Percentiles rank a stretch among this genome's conserved stretches.
Evolutionary conservation across 2,888 invertebrate species (phyloP).

Genomic region (Xanthorhoe spadicearia): DNA sequence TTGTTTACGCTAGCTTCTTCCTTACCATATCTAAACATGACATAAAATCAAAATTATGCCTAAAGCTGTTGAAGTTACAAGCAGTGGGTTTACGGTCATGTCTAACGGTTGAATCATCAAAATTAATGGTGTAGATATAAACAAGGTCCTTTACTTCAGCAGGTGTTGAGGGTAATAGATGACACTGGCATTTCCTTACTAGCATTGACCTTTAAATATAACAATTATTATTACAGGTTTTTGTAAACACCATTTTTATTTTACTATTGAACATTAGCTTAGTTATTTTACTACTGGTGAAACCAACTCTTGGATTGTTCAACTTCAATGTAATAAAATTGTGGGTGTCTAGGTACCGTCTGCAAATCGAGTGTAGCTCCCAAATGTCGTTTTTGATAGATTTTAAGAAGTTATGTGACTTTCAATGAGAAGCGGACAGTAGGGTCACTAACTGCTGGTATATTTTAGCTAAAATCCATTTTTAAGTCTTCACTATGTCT

Average conservation of each 20-base stretch:
- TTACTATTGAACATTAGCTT: neutral
- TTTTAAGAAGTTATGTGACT: too few relatives aligned
- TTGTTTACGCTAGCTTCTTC: too few relatives aligned
- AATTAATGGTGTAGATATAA: slow-evolving; percentile 25
- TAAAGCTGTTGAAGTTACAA: neutral
- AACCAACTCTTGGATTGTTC: neutral
- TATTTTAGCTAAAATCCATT: too few relatives aligned
- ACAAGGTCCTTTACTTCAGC: slow-evolving; percentile 37
- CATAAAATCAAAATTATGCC: neutral
- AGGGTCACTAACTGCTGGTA: too few relatives aligned
- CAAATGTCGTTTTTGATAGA: too few relatives aligned
- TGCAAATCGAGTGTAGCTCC: too few relatives aligned
- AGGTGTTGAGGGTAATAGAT: slow-evolving; percentile 50
- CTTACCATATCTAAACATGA: neutral
- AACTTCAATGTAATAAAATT: too few relatives aligned
- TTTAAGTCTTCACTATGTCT: too few relatives aligned
- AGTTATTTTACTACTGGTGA: too few relatives aligned
- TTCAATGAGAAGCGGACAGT: too few relatives aligned
- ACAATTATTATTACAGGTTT: slow-evolving; percentile 27
- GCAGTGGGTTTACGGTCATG: slow-evolving; percentile 8
- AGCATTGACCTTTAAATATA: slow-evolving; percentile 48
- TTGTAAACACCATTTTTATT: slow-evolving; percentile 12
- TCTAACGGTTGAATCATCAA: slow-evolving; percentile 8
- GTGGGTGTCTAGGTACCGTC: too few relatives aligned
- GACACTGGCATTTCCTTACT: slow-evolving; percentile 46